Conservation (phyloP, 2,888 invertebrate genomes). For the Strigamia transsilvanica region DNA sequence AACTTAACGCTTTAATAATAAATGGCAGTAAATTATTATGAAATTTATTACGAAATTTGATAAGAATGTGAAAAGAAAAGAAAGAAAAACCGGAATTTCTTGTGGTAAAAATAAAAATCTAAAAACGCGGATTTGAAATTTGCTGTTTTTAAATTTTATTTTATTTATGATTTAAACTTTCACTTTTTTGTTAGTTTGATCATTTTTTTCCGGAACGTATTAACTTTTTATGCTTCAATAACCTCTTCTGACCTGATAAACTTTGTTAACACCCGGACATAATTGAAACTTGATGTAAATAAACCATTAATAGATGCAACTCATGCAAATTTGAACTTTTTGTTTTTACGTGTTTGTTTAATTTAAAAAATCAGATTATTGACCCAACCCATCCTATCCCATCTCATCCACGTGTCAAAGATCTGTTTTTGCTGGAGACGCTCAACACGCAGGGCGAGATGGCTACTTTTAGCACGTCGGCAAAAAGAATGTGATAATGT, state of each 20-base stretch:
- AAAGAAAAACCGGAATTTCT: neutral
- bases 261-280: slow-evolving; percentile 35
- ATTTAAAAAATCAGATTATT: neutral
- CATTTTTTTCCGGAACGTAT: neutral
- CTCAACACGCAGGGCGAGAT: neutral
- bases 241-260: slow-evolving; percentile 44
- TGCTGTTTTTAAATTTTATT: neutral
- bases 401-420: slow-evolving; percentile 5
- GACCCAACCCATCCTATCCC: no score
- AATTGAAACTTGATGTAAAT: neutral
- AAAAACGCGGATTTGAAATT: neutral
- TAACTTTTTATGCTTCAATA: slow-evolving; percentile 14
- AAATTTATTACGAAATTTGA: no score
- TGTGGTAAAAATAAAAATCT: neutral
- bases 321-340: neutral
- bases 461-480: slow-evolving; percentile 37
- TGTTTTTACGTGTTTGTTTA: neutral
- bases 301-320: neutral
- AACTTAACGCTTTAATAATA: neutral
- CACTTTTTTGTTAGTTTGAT: neutral
- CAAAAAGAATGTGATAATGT: neutral
- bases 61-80: neutral
- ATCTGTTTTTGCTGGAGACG: neutral
- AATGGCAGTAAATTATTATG: neutral
- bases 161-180: neutral